Percentiles rank a stretch among this genome's conserved stretches.
Conservation (phyloP, 2,113 vertebrate species). For the Todiramphus saurophagus region DNA sequence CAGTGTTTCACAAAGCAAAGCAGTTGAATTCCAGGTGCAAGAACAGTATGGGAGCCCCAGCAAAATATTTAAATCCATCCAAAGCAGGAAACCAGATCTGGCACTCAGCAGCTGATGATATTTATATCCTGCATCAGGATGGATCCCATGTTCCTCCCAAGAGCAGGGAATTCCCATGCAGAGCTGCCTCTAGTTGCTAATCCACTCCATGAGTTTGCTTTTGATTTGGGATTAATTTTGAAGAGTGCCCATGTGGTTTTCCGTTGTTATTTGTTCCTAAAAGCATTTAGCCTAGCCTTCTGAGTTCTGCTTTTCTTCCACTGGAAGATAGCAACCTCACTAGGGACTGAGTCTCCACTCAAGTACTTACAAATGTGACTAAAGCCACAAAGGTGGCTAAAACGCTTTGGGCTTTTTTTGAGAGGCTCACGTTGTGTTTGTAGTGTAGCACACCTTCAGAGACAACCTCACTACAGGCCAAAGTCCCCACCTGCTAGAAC, state of each 20-base stretch:
- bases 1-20: background rate
- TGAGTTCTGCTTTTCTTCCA: background rate
- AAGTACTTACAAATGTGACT: background rate
- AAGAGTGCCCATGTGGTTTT: background rate
- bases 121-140: background rate
- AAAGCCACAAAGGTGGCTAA: background rate
- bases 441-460: background rate
- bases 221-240: slow-evolving; percentile 31
- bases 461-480: background rate
- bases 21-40: background rate
- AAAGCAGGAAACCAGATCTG: background rate
- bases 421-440: background rate
- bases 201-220: background rate
- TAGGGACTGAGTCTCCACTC: background rate
- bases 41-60: background rate
- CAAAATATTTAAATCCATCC: background rate
- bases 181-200: background rate
- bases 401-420: background rate
- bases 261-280: background rate
- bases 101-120: background rate
- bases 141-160: background rate
- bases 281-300: background rate
- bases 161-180: background rate
- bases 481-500: background rate
- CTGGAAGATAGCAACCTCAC: background rate